Percentiles rank a stretch among this genome's conserved stretches.
phyloP scores from a whole-genome alignment of 2,113 vertebrate species.

The Lophura nycthemera region DNA sequence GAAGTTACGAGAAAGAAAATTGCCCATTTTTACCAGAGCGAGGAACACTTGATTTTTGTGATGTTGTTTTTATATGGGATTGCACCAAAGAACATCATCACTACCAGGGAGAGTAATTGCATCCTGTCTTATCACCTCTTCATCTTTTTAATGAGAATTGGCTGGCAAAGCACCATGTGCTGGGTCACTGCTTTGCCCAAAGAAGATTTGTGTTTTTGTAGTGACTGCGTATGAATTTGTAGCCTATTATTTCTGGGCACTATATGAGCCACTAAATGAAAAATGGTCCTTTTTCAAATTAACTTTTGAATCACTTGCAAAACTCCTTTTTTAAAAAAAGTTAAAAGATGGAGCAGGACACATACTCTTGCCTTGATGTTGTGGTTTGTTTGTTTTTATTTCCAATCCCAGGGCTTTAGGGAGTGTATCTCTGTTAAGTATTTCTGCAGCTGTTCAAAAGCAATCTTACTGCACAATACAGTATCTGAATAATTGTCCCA shows the following conservation, averaged over 20 bases:
- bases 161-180: not conserved
- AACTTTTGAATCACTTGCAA: slow-evolving; percentile 21
- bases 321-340: not conserved
- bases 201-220: not conserved
- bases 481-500: slow-evolving; percentile 70
- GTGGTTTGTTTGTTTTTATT: slow-evolving; percentile 52
- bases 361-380: not conserved
- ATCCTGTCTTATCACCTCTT: not conserved
- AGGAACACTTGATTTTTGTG: slow-evolving; percentile 5
- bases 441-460: slow-evolving; percentile 54
- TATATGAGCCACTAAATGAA: not conserved
- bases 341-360: not conserved
- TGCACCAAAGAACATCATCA: not conserved
- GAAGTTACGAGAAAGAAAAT: slow-evolving; percentile 16
- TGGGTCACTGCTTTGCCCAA: not conserved
- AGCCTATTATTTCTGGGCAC: not conserved
- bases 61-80: slow-evolving; percentile 6
- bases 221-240: not conserved
- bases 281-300: not conserved
- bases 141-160: slow-evolving; percentile 30
- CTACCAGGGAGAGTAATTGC: slow-evolving; percentile 11
- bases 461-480: slow-evolving; percentile 42
- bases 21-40: not conserved
- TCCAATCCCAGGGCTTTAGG: slow-evolving; percentile 1
- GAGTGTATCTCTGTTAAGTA: slow-evolving; percentile 25